Percentiles rank a stretch among this genome's conserved stretches.
Evolutionary conservation across 2,113 vertebrate genomes (phyloP).

Genomic region (Porphyrio hochstetteri): DNA sequence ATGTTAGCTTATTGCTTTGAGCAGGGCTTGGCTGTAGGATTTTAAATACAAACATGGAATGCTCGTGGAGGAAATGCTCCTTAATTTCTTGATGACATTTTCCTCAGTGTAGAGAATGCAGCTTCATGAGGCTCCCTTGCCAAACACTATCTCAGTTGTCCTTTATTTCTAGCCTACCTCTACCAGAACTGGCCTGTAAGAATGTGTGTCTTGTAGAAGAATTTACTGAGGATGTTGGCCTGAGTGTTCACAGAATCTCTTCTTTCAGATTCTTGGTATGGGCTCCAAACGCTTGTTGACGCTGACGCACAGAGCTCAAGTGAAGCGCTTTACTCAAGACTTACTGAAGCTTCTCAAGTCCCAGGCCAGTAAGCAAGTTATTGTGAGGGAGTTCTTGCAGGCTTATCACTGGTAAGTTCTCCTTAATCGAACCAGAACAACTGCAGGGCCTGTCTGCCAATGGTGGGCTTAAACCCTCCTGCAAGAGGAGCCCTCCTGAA

Average conservation of each 20-base stretch:
- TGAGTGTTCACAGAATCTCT: not conserved
- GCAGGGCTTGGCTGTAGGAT: not conserved
- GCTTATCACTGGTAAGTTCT: conserved; percentile 95
- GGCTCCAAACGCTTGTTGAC: conserved; percentile 93
- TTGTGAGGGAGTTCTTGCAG: conserved; percentile 92
- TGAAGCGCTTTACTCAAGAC: conserved; percentile 97
- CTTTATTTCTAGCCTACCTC: not conserved
- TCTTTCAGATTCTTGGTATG: conserved; percentile 91
- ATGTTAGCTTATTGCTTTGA: not conserved
- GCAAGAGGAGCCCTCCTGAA: not conserved
- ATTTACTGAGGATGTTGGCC: not conserved
- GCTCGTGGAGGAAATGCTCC: fast-evolving
- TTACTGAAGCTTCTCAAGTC: conserved; percentile 96
- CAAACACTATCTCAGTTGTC: fast-evolving
- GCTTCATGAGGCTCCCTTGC: not conserved
- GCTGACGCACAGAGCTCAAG: conserved; percentile 93
- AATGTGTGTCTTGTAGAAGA: not conserved
- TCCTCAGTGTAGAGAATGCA: fast-evolving
- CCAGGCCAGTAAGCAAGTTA: conserved; percentile 96
- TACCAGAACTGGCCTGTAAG: not conserved
- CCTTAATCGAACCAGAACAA: not conserved
- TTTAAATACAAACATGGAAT: not conserved
- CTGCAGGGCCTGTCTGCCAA: fast-evolving
- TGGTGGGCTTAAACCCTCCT: not conserved
- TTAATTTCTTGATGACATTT: not conserved